A percentile compares a stretch with the other conserved stretches of the same genome.
Conservation (phyloP, 2,888 invertebrate genomes). For the Ormyrus thymus region DNA sequence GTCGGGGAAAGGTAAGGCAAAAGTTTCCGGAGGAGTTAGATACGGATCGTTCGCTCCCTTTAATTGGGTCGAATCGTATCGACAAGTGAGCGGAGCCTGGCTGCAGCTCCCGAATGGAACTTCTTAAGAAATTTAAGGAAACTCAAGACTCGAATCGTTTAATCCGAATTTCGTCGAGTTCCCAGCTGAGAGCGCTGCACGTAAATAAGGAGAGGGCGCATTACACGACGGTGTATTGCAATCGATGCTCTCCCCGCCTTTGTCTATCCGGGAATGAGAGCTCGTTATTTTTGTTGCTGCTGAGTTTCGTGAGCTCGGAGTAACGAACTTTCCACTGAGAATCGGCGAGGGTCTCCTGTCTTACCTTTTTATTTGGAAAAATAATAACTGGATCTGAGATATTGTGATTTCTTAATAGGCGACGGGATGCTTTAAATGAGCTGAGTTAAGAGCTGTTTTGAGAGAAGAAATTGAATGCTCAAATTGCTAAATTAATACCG, state of each 20-base stretch:
- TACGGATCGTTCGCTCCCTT: constrained; percentile 47
- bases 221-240: neutral
- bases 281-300: constrained; percentile 26
- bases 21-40: constrained; percentile 37
- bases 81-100: constrained; percentile 24
- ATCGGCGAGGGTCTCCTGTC: too few relatives aligned
- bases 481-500: too few relatives aligned
- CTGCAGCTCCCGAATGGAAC: constrained; percentile 20
- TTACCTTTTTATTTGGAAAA: too few relatives aligned
- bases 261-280: neutral
- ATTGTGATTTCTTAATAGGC: too few relatives aligned
- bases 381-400: too few relatives aligned
- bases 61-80: constrained; percentile 53
- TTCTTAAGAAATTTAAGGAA: constrained; percentile 46
- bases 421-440: too few relatives aligned
- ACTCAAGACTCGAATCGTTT: constrained; percentile 43
- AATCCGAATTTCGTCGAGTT: constrained; percentile 42
- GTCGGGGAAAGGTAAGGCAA: neutral
- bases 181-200: neutral
- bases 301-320: neutral
- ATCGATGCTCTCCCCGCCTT: neutral
- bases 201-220: constrained; percentile 28
- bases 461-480: too few relatives aligned
- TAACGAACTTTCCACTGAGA: neutral
- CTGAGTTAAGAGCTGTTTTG: too few relatives aligned